These are phyloP conservation scores for Phrynocephalus versicolor DNA, from an alignment of 2,113 vertebrate genomes.

Conservation along the genomic window DNA sequence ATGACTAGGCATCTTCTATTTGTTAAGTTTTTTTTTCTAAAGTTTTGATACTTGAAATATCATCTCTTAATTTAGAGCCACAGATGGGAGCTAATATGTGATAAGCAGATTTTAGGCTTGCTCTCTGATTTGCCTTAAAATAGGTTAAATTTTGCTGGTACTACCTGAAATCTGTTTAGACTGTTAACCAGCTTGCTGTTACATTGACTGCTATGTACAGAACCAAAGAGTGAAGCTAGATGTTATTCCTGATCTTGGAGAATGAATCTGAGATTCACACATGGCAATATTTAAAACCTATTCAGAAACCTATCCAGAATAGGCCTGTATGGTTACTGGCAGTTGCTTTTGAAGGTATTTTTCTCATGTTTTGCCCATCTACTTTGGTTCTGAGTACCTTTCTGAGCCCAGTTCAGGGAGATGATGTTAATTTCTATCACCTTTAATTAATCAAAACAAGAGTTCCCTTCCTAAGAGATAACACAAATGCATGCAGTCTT, in stretches of 20 bases:
- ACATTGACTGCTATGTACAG: background rate
- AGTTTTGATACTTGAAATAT: background rate
- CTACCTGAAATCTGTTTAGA: background rate
- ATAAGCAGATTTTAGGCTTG: background rate
- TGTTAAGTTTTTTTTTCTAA: slow-evolving; percentile 24
- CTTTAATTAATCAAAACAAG: too few species aligned
- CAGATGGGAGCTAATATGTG: background rate
- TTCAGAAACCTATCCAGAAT: background rate
- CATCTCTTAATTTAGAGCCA: slow-evolving; percentile 17
- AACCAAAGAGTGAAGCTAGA: background rate
- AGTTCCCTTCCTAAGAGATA: too few species aligned
- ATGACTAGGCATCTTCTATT: background rate
- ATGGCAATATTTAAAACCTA: background rate
- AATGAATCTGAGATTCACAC: background rate
- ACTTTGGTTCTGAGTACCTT: background rate
- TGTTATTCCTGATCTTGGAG: background rate
- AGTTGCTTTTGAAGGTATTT: background rate
- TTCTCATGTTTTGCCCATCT: background rate
- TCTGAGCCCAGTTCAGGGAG: background rate
- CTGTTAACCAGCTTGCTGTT: background rate
- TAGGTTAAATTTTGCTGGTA: background rate
- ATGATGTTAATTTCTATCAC: too few species aligned
- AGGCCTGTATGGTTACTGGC: background rate
- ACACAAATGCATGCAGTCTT: too few species aligned
- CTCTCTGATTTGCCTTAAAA: fast-evolving